Percentiles rank a stretch among this genome's conserved stretches.
These are phyloP conservation scores for Tetraodon nigroviridis DNA, from an alignment of 2,113 vertebrate species.

Conservation along the genomic window DNA sequence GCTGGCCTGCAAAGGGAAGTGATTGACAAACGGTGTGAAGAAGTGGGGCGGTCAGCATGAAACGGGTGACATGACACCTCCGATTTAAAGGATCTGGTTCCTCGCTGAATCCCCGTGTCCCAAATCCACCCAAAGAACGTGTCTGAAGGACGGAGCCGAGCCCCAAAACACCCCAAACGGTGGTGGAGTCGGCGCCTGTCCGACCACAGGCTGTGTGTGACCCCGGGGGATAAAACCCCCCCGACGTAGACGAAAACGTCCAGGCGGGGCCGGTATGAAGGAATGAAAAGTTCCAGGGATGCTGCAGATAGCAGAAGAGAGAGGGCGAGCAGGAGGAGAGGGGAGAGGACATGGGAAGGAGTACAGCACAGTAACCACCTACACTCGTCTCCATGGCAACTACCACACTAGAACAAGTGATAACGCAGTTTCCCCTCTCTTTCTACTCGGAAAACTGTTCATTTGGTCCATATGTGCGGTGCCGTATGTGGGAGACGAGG, in stretches of 20 bases:
- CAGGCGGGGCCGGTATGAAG: slow-evolving; percentile 22
- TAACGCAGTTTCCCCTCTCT: slow-evolving; percentile 61
- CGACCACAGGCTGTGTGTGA: too few relatives aligned
- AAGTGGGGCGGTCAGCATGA: slow-evolving; percentile 30
- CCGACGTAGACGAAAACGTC: neutral
- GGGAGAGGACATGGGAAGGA: slow-evolving; percentile 56
- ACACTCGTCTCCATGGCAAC: slow-evolving; percentile 73
- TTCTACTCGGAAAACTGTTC: slow-evolving; percentile 60
- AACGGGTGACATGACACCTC: neutral
- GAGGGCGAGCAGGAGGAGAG: slow-evolving; percentile 54
- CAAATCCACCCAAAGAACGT: neutral
- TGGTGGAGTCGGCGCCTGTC: too few relatives aligned
- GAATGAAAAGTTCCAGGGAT: slow-evolving; percentile 53
- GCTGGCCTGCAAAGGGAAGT: slow-evolving; percentile 31
- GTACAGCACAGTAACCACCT: slow-evolving; percentile 70
- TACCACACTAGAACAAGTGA: slow-evolving; percentile 67
- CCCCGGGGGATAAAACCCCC: neutral
- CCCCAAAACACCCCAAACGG: too few relatives aligned
- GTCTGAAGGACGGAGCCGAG: neutral
- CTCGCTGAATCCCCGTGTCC: too few relatives aligned
- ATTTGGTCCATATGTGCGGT: slow-evolving; percentile 53
- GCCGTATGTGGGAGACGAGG: slow-evolving; percentile 61
- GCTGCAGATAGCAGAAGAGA: slow-evolving; percentile 58
- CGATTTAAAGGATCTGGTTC: neutral
- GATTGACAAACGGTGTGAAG: slow-evolving; percentile 38